These are phyloP conservation scores for Paraescarpia echinospica DNA, from an alignment of 1,140 invertebrate species.

Conservation along the genomic window DNA sequence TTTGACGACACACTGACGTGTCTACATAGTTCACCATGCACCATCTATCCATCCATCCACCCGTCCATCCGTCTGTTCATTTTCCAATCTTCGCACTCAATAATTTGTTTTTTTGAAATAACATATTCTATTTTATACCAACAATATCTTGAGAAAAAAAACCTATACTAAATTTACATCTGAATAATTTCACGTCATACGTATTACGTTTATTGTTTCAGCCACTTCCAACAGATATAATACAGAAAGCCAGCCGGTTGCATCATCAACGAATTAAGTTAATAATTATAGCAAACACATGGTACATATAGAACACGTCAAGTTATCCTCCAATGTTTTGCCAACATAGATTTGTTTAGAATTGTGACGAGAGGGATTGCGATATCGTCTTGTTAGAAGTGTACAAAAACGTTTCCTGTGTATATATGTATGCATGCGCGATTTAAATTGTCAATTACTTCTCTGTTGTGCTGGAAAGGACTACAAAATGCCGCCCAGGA, in stretches of 20 bases:
- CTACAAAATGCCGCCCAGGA: background rate
- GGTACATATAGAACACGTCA: background rate
- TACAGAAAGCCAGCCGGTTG: background rate
- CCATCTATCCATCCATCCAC: too few species aligned
- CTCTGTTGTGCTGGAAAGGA: background rate
- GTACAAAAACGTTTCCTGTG: background rate
- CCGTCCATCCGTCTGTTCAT: too few species aligned
- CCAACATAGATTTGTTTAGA: background rate
- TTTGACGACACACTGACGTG: too few species aligned
- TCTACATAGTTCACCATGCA: too few species aligned
- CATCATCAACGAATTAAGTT: background rate
- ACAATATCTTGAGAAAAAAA: too few species aligned
- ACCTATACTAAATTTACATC: too few species aligned
- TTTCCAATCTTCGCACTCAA: too few species aligned
- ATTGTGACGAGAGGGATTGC: background rate
- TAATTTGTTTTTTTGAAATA: too few species aligned
- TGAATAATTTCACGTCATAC: background rate
- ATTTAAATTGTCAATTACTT: background rate
- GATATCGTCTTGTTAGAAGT: background rate
- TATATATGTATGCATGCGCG: background rate
- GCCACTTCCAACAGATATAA: background rate
- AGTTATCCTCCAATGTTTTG: background rate
- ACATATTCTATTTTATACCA: too few species aligned
- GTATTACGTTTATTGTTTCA: background rate
- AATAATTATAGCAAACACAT: background rate